A percentile compares a stretch with the other conserved stretches of the same genome.
These are phyloP conservation scores for Turritopsis dohrnii DNA, from an alignment of 30 jellyfish, hydroid and myxozoan species.

Conservation along the genomic window DNA sequence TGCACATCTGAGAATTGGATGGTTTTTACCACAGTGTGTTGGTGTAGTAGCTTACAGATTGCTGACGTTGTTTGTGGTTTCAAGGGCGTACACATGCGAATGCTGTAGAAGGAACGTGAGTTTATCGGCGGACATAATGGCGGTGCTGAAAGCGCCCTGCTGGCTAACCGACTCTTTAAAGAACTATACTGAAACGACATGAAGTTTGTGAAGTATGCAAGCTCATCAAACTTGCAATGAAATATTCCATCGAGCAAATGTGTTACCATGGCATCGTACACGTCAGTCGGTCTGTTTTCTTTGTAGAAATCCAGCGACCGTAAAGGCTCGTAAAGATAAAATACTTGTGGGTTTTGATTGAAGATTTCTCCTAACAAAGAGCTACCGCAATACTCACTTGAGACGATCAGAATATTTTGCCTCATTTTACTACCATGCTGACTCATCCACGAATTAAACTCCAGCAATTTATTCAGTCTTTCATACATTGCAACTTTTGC, in stretches of 20 bases:
- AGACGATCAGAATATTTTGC: conserved; percentile 83
- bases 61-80: conserved; percentile 99
- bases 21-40: conserved; percentile 93
- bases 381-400: conserved; percentile 98
- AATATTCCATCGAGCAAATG: conserved; percentile 91
- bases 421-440: conserved; percentile 99
- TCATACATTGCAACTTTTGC: conserved; percentile 98
- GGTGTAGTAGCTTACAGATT: conserved; percentile 93
- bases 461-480: conserved; percentile 82
- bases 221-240: conserved; percentile 97
- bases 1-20: conserved; percentile 93
- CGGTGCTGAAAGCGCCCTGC: conserved; percentile 98
- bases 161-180: conserved; percentile 93
- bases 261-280: conserved; percentile 98
- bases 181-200: conserved; percentile 98
- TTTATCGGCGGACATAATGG: conserved; percentile 95
- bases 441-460: conserved; percentile 99
- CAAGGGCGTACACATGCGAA: conserved; percentile 97
- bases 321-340: conserved; percentile 90
- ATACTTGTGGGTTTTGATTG: conserved; percentile 97
- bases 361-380: conserved; percentile 91
- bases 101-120: conserved; percentile 86
- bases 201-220: conserved; percentile 77
- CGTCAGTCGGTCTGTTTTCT: conserved; percentile 97
- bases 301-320: conserved; percentile 84